A percentile compares a stretch with the other conserved stretches of the same genome.
phyloP scores from a whole-genome alignment of 2,113 vertebrate species.

The Silurus asotus region DNA sequence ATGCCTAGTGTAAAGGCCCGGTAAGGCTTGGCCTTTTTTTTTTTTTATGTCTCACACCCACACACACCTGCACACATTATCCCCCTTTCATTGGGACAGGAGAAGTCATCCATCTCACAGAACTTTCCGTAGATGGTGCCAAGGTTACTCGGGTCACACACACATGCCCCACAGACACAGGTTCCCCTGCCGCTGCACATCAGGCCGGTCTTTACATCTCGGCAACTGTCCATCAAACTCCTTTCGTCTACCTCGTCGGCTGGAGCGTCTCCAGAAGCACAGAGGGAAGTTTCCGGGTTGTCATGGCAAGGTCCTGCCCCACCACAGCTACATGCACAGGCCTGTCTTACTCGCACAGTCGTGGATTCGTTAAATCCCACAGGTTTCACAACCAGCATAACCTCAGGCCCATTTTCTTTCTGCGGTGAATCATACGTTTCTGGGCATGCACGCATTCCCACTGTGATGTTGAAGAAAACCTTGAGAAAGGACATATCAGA shows the following conservation, averaged over 20 bases:
- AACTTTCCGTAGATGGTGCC: constrained; percentile 87
- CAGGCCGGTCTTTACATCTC: constrained; percentile 71
- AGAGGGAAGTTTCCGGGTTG: constrained; percentile 56
- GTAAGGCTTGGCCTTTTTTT: background rate
- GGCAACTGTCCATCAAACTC: constrained; percentile 60
- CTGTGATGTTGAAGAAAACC: constrained; percentile 89
- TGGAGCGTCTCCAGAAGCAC: constrained; percentile 43
- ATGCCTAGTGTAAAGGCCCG: no score
- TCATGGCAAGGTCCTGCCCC: constrained; percentile 71
- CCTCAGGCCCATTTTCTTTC: constrained; percentile 67
- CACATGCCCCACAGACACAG: constrained; percentile 86
- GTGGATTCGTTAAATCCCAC: constrained; percentile 95
- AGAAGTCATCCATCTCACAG: constrained; percentile 94
- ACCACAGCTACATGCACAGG: constrained; percentile 80
- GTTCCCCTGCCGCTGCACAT: constrained; percentile 85
- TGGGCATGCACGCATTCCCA: constrained; percentile 81
- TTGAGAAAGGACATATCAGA: constrained; percentile 53
- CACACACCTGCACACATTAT: constrained; percentile 84
- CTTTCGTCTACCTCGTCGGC: constrained; percentile 12
- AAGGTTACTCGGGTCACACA: constrained; percentile 83
- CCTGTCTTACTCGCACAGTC: constrained; percentile 74
- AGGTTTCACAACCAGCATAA: constrained; percentile 77
- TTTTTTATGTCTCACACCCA: background rate
- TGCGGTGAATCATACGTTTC: constrained; percentile 55
- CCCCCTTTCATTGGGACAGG: constrained; percentile 85